phyloP scores from a whole-genome alignment of 2,113 vertebrate genomes.

The Candoia aspera region DNA sequence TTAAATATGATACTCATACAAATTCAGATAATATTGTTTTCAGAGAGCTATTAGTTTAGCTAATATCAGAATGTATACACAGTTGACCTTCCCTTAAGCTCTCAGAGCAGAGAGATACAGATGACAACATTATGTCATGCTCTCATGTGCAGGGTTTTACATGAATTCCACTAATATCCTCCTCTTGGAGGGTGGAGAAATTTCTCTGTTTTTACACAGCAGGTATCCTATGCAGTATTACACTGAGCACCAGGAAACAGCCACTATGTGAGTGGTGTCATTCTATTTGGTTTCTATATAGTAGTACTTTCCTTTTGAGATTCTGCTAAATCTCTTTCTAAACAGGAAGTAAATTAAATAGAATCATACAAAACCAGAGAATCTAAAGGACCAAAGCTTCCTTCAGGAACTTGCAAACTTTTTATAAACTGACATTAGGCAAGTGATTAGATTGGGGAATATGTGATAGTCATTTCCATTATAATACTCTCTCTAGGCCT shows the following conservation, averaged over 20 bases:
- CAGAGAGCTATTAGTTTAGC: not conserved
- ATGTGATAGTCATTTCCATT: not conserved
- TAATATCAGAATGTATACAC: not conserved
- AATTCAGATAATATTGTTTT: not conserved
- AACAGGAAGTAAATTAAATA: not conserved
- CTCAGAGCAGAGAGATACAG: not conserved
- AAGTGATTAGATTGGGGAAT: not conserved
- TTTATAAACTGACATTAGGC: not conserved
- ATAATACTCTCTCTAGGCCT: too few relatives aligned
- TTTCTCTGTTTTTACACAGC: not conserved
- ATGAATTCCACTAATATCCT: too few relatives aligned
- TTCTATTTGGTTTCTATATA: not conserved
- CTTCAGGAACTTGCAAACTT: not conserved
- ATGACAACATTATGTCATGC: not conserved
- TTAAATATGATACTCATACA: not conserved
- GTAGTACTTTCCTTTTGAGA: not conserved
- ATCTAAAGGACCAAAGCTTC: not conserved
- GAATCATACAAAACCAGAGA: not conserved
- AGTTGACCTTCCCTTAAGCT: not conserved
- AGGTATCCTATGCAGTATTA: not conserved
- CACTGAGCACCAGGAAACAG: not conserved
- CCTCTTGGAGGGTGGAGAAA: not conserved
- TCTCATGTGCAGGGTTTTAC: not conserved
- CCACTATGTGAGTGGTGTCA: not conserved
- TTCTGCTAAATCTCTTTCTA: not conserved